A percentile compares a stretch with the other conserved stretches of the same genome.
These are phyloP conservation scores for Antheraea yamamai DNA, from an alignment of 2,888 invertebrate genomes.

Conservation along the genomic window DNA sequence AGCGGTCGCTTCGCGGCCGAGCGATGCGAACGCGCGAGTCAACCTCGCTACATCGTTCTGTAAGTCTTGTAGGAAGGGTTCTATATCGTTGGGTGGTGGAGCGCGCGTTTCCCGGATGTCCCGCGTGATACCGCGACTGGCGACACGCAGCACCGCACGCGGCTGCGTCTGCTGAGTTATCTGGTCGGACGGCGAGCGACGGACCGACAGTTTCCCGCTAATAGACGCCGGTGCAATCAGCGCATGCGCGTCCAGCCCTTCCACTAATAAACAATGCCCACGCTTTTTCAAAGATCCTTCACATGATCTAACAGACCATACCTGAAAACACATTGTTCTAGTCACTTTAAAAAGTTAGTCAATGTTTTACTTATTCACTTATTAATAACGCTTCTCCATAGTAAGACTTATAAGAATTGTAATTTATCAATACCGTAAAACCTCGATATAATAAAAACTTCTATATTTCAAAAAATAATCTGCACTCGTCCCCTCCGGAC, in stretches of 20 bases:
- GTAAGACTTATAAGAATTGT: no score
- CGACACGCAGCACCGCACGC: conserved; percentile 70
- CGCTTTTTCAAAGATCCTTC: conserved; percentile 73
- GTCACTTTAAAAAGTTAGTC: not conserved
- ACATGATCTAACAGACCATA: conserved; percentile 73
- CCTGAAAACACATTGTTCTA: conserved; percentile 45
- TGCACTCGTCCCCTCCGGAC: no score
- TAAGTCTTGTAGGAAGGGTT: conserved; percentile 62
- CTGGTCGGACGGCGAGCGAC: conserved; percentile 61
- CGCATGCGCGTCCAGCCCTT: conserved; percentile 60
- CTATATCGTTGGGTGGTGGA: conserved; percentile 46
- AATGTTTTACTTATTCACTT: no score
- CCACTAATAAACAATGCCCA: conserved; percentile 62
- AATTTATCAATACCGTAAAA: no score
- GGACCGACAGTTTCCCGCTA: conserved; percentile 61
- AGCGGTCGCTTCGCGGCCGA: conserved; percentile 61
- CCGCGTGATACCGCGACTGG: conserved; percentile 55
- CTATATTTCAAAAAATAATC: no score
- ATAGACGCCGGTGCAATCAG: conserved; percentile 54
- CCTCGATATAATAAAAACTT: no score
- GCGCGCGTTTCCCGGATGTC: conserved; percentile 30
- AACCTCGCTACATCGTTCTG: conserved; percentile 65
- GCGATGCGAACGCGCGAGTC: conserved; percentile 62
- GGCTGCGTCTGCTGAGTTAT: conserved; percentile 56
- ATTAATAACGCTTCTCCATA: no score